Base-by-base conservation (phyloP, 2,797 vertebrate species). In the Geotria australis region DNA sequence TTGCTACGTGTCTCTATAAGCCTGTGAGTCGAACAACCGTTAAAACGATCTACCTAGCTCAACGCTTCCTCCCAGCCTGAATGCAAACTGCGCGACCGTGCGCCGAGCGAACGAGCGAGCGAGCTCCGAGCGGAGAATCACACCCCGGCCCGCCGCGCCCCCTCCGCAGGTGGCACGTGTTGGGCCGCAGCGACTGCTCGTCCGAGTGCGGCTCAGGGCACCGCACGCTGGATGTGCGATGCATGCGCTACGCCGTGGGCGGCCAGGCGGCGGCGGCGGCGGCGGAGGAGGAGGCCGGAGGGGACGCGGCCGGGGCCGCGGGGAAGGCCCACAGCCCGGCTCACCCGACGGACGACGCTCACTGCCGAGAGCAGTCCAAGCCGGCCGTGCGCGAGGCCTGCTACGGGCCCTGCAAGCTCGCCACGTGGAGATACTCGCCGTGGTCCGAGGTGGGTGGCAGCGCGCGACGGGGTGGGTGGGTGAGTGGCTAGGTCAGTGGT, bases 371-470 rank as follows among this genome's bases (percentile, higher is more conserved):
- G 48, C 68, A 78, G 1, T 59, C 64, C 56, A 96, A 89, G 63
- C 89, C 85, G 58, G 73, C 78, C 38, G 62, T 60, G 51, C 76
- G 84, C 62, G 86, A 95, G 63, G 47, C 70, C 14, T 96, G 89
- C 64, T 80, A 79, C 1, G 83, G 85, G 9, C 75, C 80, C 68
- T 96, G 89, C 65, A 70, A 77, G 56, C 71, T 80, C 24, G 72
- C 75, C 64, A 84, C 73, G 61, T 96, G 86, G 88, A 85, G 80
- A 64, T 93, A 85, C 70, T 78, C 80, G 6, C 75, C 78, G 60
- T 96, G 89, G 89, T 82, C 85, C 61, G 78, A 89, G 86, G 89
- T 96, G 69, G 58, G 48, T 9, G 61, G 57, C 47, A 57, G 57
- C 8, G 24, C n/a, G 51, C 51, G n/a, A 38, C 24, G 24, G 24